Evolutionary conservation across 1,140 invertebrate species (phyloP).

Genomic region (Heliconius congener): DNA sequence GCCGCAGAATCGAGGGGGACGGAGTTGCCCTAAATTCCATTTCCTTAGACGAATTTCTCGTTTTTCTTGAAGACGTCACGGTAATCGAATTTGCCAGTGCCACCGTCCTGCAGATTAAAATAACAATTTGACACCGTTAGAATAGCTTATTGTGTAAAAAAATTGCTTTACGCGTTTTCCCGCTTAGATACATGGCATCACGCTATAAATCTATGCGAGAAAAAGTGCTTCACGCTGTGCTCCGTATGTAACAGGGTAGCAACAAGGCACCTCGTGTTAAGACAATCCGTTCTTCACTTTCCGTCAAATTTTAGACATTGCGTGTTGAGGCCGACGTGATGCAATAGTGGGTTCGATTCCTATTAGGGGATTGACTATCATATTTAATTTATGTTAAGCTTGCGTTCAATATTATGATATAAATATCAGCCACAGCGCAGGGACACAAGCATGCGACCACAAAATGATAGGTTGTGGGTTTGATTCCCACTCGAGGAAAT

Average conservation of each 20-base stretch:
- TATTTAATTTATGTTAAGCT: no score
- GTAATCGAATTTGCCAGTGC: constrained; percentile 60
- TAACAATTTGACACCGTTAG: constrained; percentile 48
- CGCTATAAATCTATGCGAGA: no score
- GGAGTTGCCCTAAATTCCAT: constrained; percentile 39
- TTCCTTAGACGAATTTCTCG: constrained; percentile 46
- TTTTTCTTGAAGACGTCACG: constrained; percentile 48
- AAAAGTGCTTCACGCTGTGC: background rate
- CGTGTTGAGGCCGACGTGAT: background rate
- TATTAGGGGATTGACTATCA: no score
- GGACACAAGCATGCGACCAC: no score
- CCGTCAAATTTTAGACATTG: background rate
- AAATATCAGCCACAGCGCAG: no score
- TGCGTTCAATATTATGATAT: no score
- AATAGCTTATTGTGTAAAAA: constrained; percentile 15
- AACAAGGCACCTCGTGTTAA: background rate
- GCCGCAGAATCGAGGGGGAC: constrained; percentile 28
- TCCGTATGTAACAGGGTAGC: background rate
- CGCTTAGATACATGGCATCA: background rate
- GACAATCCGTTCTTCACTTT: background rate
- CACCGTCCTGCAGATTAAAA: constrained; percentile 33
- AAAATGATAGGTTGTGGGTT: no score
- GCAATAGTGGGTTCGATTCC: no score
- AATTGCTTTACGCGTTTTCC: background rate
- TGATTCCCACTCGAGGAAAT: no score